Percentiles rank a stretch among this genome's conserved stretches.
phyloP scores from a whole-genome alignment of 1,140 invertebrate genomes.

The Cepaea nemoralis region DNA sequence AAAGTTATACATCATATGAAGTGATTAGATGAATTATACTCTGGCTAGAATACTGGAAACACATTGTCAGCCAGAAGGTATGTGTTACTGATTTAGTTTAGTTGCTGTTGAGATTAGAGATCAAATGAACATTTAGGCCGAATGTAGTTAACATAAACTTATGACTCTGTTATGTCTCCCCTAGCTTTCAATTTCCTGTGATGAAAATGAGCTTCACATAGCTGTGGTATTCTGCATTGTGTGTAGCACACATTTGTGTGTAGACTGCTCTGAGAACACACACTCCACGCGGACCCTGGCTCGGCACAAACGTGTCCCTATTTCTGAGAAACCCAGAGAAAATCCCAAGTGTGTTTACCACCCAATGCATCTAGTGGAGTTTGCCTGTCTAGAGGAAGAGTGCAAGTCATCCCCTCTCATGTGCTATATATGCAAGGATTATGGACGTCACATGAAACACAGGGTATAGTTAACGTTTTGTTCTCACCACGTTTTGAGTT shows the following conservation, averaged over 20 bases:
- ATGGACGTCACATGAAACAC: constrained; percentile 76
- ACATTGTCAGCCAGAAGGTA: too few species aligned
- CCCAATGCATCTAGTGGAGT: constrained; percentile 76
- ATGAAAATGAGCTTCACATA: constrained; percentile 77
- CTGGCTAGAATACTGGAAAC: too few species aligned
- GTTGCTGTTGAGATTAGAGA: too few species aligned
- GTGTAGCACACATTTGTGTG: constrained; percentile 76
- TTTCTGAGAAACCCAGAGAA: constrained; percentile 77
- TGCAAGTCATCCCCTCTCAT: constrained; percentile 75
- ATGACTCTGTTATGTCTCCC: constrained; percentile 42
- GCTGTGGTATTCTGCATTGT: constrained; percentile 78
- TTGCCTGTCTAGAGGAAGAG: constrained; percentile 77
- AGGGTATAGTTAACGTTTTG: too few species aligned
- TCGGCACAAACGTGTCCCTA: constrained; percentile 76
- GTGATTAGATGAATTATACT: too few species aligned
- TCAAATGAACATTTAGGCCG: too few species aligned
- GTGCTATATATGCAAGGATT: constrained; percentile 78
- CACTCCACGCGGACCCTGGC: constrained; percentile 76
- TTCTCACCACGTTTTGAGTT: too few species aligned
- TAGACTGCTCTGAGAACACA: constrained; percentile 75
- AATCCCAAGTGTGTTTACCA: constrained; percentile 77
- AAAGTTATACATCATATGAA: too few species aligned
- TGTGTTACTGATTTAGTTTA: too few species aligned
- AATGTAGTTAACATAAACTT: too few species aligned
- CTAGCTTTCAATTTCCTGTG: constrained; percentile 75